Evolutionary conservation across 2,113 vertebrate species (phyloP).

Genomic region (Nicator chloris): DNA sequence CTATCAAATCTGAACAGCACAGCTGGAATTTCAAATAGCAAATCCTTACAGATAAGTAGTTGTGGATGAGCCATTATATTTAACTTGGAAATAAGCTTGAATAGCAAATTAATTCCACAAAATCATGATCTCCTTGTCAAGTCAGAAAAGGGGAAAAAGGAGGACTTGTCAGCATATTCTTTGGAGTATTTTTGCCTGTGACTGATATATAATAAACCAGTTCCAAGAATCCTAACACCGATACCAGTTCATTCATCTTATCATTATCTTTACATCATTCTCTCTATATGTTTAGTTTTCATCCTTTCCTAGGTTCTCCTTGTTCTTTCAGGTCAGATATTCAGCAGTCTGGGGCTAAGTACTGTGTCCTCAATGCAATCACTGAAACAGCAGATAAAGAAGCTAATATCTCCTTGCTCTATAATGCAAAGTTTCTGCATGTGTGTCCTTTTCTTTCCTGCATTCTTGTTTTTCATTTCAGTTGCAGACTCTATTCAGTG

Average conservation of each 20-base stretch:
- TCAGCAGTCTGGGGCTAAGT: neutral
- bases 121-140: slow-evolving; percentile 42
- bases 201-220: neutral
- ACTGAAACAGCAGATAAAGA: neutral
- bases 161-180: slow-evolving; percentile 19
- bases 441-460: neutral
- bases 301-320: neutral
- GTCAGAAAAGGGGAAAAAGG: neutral
- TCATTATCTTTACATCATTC: neutral
- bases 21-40: slow-evolving; percentile 49
- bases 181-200: neutral
- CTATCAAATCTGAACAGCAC: slow-evolving; percentile 24
- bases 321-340: neutral
- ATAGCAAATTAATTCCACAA: slow-evolving; percentile 43
- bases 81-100: slow-evolving; percentile 43
- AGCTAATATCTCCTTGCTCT: neutral
- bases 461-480: neutral
- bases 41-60: slow-evolving; percentile 17
- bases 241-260: neutral
- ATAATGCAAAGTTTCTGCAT: neutral
- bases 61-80: slow-evolving; percentile 35
- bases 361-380: neutral
- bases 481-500: neutral
- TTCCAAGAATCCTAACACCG: neutral
- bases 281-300: neutral